Conservation (phyloP, 2,888 invertebrate species). For the Halocaridina rubra region DNA sequence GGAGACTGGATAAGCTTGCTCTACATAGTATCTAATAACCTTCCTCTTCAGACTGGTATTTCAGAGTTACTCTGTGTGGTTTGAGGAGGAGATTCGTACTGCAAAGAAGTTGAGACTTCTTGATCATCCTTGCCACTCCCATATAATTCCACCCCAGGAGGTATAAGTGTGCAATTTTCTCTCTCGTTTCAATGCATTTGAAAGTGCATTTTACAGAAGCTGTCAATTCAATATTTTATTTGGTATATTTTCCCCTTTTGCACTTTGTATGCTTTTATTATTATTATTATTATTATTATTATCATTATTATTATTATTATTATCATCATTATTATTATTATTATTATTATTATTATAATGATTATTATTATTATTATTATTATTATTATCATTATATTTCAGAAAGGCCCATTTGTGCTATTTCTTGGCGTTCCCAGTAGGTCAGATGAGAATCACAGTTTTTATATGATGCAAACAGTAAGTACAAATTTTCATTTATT, state of each 20-base stretch:
- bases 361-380: background rate
- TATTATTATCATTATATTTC: background rate
- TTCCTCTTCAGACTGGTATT: background rate
- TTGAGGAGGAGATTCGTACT: constrained; percentile 13
- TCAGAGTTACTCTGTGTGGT: constrained; percentile 13
- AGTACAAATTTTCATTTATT: too few species aligned
- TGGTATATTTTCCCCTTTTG: too few species aligned
- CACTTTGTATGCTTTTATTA: too few species aligned
- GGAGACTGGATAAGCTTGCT: too few species aligned
- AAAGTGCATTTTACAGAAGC: too few species aligned
- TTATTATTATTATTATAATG: background rate
- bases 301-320: background rate
- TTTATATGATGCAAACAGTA: constrained; percentile 40
- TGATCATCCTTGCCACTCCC: constrained; percentile 26
- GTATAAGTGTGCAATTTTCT: background rate
- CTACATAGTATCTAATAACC: too few species aligned
- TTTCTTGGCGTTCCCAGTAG: constrained; percentile 31
- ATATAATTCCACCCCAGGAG: constrained; percentile 13
- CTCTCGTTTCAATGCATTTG: too few species aligned
- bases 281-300: background rate
- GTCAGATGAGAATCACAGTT: constrained; percentile 16
- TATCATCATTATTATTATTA: background rate
- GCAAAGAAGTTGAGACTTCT: constrained; percentile 30
- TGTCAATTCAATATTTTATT: too few species aligned
- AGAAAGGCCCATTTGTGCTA: constrained; percentile 37